Evolutionary conservation across 1,140 invertebrate species (phyloP).

Genomic region (Bombus waltoni): DNA sequence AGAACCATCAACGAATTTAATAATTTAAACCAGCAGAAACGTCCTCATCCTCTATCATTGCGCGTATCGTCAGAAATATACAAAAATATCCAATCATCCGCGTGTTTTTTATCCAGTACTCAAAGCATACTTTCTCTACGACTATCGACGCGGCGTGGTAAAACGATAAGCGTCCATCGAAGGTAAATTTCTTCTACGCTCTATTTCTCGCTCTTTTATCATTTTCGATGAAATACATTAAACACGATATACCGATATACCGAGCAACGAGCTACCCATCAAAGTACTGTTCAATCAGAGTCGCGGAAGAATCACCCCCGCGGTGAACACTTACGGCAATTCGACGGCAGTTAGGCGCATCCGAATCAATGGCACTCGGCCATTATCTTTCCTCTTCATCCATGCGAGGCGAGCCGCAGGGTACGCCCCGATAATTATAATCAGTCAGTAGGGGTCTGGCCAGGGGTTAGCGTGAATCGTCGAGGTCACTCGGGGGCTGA

Average conservation of each 20-base stretch:
- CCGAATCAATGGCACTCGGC: conserved; percentile 41
- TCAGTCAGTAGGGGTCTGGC: conserved; percentile 59
- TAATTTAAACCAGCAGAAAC: neutral
- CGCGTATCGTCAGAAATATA: neutral
- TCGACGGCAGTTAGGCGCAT: conserved; percentile 39
- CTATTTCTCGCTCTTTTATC: neutral
- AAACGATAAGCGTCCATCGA: neutral
- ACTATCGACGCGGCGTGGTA: too few species aligned
- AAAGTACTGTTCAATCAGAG: neutral
- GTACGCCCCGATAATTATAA: conserved; percentile 72
- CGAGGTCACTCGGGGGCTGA: conserved; percentile 43
- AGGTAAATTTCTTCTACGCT: neutral
- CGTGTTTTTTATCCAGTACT: neutral
- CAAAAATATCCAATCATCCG: neutral
- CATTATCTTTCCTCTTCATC: conserved; percentile 52
- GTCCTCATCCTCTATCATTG: too few species aligned
- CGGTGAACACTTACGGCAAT: conserved; percentile 39
- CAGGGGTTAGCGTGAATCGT: conserved; percentile 53
- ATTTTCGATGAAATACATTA: too few species aligned
- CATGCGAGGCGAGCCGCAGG: conserved; percentile 46
- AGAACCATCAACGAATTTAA: neutral
- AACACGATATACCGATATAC: neutral
- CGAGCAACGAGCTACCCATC: neutral
- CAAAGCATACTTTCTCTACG: too few species aligned
- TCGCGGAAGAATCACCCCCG: neutral